Evolutionary conservation across 2,888 invertebrate species (phyloP).

Genomic region (Ochropacha duplaris): DNA sequence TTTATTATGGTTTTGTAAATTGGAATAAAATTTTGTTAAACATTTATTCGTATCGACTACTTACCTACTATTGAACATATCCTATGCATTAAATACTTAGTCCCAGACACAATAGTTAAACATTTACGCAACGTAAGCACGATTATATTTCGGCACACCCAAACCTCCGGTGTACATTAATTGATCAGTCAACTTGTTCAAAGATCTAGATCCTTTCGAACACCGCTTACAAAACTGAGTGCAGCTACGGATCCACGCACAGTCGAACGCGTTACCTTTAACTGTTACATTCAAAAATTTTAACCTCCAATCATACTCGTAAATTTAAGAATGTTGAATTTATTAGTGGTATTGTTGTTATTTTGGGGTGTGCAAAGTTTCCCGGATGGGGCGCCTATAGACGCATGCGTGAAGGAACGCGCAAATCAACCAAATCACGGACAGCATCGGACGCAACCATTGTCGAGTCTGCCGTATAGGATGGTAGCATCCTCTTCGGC

Average conservation of each 20-base stretch:
- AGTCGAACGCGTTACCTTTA: constrained; percentile 56
- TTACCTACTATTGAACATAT: not conserved
- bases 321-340: constrained; percentile 47
- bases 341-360: constrained; percentile 53
- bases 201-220: constrained; percentile 74
- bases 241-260: constrained; percentile 53
- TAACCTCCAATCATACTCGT: not conserved
- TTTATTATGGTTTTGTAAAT: too few relatives aligned
- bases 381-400: constrained; percentile 92
- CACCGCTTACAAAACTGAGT: constrained; percentile 72
- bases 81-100: not conserved
- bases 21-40: too few relatives aligned
- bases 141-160: constrained; percentile 47
- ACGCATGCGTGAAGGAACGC: constrained; percentile 89
- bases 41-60: not conserved
- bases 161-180: constrained; percentile 48
- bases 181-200: constrained; percentile 62
- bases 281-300: constrained; percentile 31
- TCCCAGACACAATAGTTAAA: not conserved
- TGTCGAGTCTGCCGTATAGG: constrained; percentile 85
- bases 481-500: constrained; percentile 85
- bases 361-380: constrained; percentile 79
- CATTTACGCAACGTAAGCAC: constrained; percentile 44
- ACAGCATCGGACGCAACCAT: constrained; percentile 86
- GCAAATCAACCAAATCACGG: constrained; percentile 91